These are phyloP conservation scores for Chrysopilus asiliformis DNA, from an alignment of 2,888 invertebrate species.

Conservation along the genomic window DNA sequence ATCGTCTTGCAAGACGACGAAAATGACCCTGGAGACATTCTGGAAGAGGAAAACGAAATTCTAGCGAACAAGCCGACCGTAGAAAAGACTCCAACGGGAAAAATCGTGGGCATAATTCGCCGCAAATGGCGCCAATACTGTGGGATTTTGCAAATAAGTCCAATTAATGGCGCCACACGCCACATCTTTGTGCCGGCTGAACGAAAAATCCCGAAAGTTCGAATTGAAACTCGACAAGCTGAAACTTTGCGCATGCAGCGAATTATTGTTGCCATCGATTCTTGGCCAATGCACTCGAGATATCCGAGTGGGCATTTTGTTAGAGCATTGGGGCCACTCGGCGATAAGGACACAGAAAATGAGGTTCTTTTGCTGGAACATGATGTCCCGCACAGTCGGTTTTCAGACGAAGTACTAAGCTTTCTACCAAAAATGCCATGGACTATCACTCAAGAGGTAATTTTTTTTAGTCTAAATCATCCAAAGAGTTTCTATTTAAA, in stretches of 20 bases:
- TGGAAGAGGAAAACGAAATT: constrained; percentile 47
- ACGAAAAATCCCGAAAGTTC: constrained; percentile 81
- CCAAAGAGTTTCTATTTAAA: no score
- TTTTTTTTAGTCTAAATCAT: no score
- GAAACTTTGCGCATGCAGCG: constrained; percentile 67
- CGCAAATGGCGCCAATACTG: constrained; percentile 98
- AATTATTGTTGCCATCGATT: constrained; percentile 90
- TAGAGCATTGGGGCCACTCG: constrained; percentile 77
- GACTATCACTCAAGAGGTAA: constrained; percentile 70
- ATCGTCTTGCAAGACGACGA: constrained; percentile 66
- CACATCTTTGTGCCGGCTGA: constrained; percentile 94
- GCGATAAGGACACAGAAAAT: constrained; percentile 92
- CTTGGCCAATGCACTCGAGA: constrained; percentile 87
- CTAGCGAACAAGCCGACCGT: constrained; percentile 29
- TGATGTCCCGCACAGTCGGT: constrained; percentile 90
- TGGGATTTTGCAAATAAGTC: constrained; percentile 76
- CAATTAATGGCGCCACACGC: constrained; percentile 51
- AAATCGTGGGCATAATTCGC: constrained; percentile 86
- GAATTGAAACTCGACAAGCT: constrained; percentile 90
- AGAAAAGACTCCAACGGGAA: constrained; percentile 52
- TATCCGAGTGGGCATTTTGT: constrained; percentile 96
- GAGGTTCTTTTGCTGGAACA: constrained; percentile 92
- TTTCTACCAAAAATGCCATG: constrained; percentile 85
- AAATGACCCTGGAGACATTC: constrained; percentile 49
- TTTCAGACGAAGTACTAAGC: constrained; percentile 84